Evolutionary conservation across 1,140 invertebrate species (phyloP).

Genomic region (Coelopa frigida): DNA sequence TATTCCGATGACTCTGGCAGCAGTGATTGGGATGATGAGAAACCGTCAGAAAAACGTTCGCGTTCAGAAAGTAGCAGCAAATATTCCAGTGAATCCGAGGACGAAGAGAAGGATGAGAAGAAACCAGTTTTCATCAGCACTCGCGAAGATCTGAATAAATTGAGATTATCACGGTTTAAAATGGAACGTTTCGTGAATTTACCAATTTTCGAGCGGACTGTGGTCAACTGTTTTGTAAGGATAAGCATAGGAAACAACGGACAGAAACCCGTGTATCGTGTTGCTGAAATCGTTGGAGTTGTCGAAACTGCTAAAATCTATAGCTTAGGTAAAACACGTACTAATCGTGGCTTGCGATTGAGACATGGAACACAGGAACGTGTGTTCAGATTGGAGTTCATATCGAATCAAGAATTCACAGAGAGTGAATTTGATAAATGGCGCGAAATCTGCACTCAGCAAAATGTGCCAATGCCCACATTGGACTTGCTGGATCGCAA

Average conservation of each 20-base stretch:
- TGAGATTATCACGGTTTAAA: slow-evolving; percentile 85
- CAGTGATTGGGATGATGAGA: slow-evolving; percentile 49
- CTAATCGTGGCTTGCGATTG: slow-evolving; percentile 77
- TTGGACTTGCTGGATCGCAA: slow-evolving; percentile 80
- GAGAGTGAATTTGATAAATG: slow-evolving; percentile 92
- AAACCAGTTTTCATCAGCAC: slow-evolving; percentile 57
- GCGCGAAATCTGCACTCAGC: slow-evolving; percentile 72
- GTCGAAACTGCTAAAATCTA: slow-evolving; percentile 94
- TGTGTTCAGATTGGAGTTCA: slow-evolving; percentile 91
- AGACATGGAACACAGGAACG: slow-evolving; percentile 84
- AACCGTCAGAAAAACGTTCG: slow-evolving; percentile 45
- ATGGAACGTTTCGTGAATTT: slow-evolving; percentile 92
- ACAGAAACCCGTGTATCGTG: slow-evolving; percentile 77
- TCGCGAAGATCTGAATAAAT: slow-evolving; percentile 78
- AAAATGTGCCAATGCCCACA: slow-evolving; percentile 73
- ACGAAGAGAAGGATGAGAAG: slow-evolving; percentile 40
- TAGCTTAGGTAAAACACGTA: slow-evolving; percentile 79
- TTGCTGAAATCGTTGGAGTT: slow-evolving; percentile 90
- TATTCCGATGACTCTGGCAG: slow-evolving; percentile 92
- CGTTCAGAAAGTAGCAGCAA: slow-evolving; percentile 46
- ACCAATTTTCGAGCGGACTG: slow-evolving; percentile 88
- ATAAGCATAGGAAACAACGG: slow-evolving; percentile 91
- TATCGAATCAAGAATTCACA: slow-evolving; percentile 95
- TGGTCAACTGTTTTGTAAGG: slow-evolving; percentile 88
- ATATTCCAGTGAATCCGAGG: slow-evolving; percentile 49